phyloP scores from a whole-genome alignment of 2,888 invertebrate genomes.

The Sphinx pinastri region DNA sequence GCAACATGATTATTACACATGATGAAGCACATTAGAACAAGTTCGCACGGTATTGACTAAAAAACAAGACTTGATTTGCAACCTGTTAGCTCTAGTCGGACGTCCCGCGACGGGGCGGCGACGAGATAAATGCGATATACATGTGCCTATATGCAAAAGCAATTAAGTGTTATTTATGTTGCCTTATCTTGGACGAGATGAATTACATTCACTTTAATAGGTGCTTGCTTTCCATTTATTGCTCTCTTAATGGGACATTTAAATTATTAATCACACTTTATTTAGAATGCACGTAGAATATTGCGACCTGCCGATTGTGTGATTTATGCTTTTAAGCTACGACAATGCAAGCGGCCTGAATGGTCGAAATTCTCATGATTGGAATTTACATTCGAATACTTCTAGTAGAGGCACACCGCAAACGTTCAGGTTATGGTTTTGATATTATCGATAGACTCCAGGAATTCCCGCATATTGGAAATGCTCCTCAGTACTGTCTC shows the following conservation, averaged over 20 bases:
- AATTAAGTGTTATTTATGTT: constrained; percentile 22
- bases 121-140: constrained; percentile 6
- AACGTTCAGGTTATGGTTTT: too few relatives aligned
- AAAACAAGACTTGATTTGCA: constrained; percentile 10
- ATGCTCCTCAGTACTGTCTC: too few relatives aligned
- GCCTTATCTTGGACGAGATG: constrained; percentile 1
- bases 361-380: too few relatives aligned
- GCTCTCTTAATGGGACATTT: constrained; percentile 4
- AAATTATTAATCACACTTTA: not conserved
- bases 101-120: constrained; percentile 4
- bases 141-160: constrained; percentile 10
- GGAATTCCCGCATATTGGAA: too few relatives aligned
- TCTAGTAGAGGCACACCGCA: too few relatives aligned
- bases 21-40: constrained; percentile 16
- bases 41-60: not conserved
- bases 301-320: not conserved
- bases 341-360: not conserved
- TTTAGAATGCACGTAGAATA: not conserved
- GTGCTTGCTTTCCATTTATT: constrained; percentile 18
- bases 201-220: constrained; percentile 19
- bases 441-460: too few relatives aligned
- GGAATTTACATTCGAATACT: too few relatives aligned
- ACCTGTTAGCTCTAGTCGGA: constrained; percentile 10
- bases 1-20: constrained; percentile 18
- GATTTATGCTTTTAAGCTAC: not conserved